These are phyloP conservation scores for Anabas testudineus DNA, from an alignment of 2,797 vertebrate genomes.

Conservation along the genomic window DNA sequence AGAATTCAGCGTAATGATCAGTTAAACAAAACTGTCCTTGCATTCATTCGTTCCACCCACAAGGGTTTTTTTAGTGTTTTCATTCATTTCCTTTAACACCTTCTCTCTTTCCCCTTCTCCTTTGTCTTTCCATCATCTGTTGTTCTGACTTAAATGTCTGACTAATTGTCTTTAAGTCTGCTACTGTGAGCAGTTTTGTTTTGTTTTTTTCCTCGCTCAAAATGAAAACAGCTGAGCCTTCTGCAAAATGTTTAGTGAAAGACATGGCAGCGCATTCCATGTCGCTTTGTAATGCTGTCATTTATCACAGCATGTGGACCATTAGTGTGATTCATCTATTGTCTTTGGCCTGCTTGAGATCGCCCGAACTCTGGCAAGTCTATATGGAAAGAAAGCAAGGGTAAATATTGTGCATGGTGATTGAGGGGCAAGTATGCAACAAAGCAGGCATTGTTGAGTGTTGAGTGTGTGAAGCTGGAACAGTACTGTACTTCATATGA, in stretches of 20 bases:
- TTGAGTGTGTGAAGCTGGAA: slow-evolving; percentile 31
- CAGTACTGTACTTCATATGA: slow-evolving; percentile 20
- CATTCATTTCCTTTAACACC: slow-evolving; percentile 1
- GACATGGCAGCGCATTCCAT: slow-evolving; percentile 61
- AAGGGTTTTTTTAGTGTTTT: slow-evolving; percentile 11
- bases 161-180: slow-evolving; percentile 45
- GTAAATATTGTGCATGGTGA: slow-evolving; percentile 49
- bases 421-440: slow-evolving; percentile 25
- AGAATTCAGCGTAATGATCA: neutral
- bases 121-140: slow-evolving; percentile 22
- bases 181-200: slow-evolving; percentile 36
- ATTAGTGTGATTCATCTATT: slow-evolving; percentile 76
- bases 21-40: slow-evolving; percentile 14
- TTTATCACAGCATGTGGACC: slow-evolving; percentile 70
- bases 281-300: slow-evolving; percentile 74
- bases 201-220: no score
- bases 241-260: slow-evolving; percentile 43
- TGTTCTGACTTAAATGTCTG: slow-evolving; percentile 48
- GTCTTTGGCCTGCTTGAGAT: slow-evolving; percentile 69
- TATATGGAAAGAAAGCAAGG: slow-evolving; percentile 41
- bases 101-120: neutral
- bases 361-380: slow-evolving; percentile 50
- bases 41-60: slow-evolving; percentile 24
- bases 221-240: slow-evolving; percentile 48
- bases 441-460: slow-evolving; percentile 48